A percentile compares a stretch with the other conserved stretches of the same genome.
phyloP scores from a whole-genome alignment of 2,797 vertebrate species.

The Mycteria americana region DNA sequence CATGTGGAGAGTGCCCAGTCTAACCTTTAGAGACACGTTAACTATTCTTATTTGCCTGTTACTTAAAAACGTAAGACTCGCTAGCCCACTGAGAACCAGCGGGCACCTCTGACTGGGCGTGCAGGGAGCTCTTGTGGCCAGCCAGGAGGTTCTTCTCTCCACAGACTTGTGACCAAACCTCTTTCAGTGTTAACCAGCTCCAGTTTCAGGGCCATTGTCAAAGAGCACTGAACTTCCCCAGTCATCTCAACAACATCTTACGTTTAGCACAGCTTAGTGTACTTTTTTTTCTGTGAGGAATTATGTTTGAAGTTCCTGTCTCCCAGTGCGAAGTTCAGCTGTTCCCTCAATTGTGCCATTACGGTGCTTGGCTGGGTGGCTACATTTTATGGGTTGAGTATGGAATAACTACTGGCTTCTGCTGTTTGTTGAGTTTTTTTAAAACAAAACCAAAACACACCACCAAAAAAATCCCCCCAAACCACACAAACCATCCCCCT shows the following conservation, averaged over 20 bases:
- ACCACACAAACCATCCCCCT: background rate
- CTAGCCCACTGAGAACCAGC: background rate
- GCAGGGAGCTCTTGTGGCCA: background rate
- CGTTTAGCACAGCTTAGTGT: background rate
- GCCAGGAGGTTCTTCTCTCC: background rate
- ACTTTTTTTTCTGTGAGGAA: background rate
- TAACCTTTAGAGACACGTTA: background rate
- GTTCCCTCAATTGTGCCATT: background rate
- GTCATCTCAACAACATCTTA: background rate
- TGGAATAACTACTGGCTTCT: background rate
- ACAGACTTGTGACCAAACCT: background rate
- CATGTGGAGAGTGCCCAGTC: background rate
- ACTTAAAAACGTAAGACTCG: accelerated
- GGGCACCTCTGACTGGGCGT: accelerated
- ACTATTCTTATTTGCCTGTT: background rate
- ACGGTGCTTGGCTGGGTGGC: background rate
- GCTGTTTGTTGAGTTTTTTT: background rate
- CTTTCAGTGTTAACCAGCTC: background rate
- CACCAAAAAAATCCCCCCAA: background rate
- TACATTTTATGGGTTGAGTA: background rate
- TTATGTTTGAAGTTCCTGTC: background rate
- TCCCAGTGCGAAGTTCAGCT: background rate
- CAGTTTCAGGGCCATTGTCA: too few relatives aligned
- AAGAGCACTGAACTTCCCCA: background rate
- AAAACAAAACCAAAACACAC: background rate